Percentiles rank a stretch among this genome's conserved stretches.
Conservation (phyloP, 2,113 vertebrate genomes). For the Peucedramus taeniatus region DNA sequence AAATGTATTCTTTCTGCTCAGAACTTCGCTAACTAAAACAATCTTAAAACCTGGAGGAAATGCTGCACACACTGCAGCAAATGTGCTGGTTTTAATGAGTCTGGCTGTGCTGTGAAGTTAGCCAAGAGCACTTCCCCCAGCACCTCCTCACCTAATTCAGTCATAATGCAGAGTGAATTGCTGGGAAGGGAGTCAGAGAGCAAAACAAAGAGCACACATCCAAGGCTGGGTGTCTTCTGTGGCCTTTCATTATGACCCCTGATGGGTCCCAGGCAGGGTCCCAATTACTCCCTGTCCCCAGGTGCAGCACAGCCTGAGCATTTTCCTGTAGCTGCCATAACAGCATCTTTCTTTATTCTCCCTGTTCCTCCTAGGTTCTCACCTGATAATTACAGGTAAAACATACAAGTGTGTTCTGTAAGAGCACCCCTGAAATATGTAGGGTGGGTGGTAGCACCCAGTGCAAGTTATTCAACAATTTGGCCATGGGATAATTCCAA, state of each 20-base stretch:
- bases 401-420: neutral
- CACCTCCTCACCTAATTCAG: neutral
- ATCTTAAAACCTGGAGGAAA: neutral
- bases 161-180: neutral
- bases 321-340: neutral
- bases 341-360: neutral
- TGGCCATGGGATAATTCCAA: neutral
- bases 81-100: slow-evolving; percentile 22
- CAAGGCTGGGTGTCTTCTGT: neutral
- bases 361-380: neutral
- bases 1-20: neutral
- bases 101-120: neutral
- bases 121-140: neutral
- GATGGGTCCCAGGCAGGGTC: neutral
- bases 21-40: neutral
- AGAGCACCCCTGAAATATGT: neutral
- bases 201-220: neutral
- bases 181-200: neutral
- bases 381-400: neutral
- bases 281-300: neutral
- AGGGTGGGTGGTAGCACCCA: too few relatives aligned
- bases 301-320: neutral
- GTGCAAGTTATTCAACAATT: neutral
- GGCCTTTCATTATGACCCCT: neutral
- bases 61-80: neutral